Evolutionary conservation across 2,888 invertebrate species (phyloP), one percentile per base, ranked within the genome.

Genomic region (Drosophila colorata): DNA sequence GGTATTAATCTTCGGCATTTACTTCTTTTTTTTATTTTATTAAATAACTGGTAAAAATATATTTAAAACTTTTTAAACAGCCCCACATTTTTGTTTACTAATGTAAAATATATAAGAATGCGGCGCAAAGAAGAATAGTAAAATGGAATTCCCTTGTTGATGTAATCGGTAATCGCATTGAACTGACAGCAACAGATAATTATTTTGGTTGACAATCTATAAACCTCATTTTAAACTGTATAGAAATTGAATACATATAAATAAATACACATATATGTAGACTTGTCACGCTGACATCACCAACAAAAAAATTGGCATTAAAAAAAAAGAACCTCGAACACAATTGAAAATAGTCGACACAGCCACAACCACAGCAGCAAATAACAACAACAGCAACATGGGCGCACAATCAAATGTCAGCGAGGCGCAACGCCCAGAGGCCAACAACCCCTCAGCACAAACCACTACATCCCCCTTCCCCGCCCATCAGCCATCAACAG

Each of bases 351-450:
- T 53, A 41, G 60, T 47, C 66, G 48, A 74, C 57, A 66, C 37
- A 61, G 46, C 59, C 57, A 53, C 60, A 69, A 46, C 55, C 61
- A 67, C 28, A 49, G 18, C 38, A 49, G 25, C 25, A 11, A 28
- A 8, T 43, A 58, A 16, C 49, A 59, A 56, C 47, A 65, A 49
- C 65, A 60, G 41, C 60, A 57, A 31, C 11, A 35, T 5, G 11
- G 23, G 51, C 47, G 11, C 43, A 58, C 58, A 78, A 70, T 66
- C 63, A 73, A 75, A 73, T 64, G 53, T 70, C 61, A 78, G 59
- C 61, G 78, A 70, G 65, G 56, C 78, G 61, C 35, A 61, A 59
- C 53, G 60, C 48, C 69, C 64, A 41, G 16, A 31, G 56, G 61
- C 60, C 51, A 72, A 46, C 58, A 55, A 53, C 53, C 61, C 49